Base-by-base conservation (phyloP, 2,797 vertebrate species). In the Arnoldichthys spilopterus region DNA sequence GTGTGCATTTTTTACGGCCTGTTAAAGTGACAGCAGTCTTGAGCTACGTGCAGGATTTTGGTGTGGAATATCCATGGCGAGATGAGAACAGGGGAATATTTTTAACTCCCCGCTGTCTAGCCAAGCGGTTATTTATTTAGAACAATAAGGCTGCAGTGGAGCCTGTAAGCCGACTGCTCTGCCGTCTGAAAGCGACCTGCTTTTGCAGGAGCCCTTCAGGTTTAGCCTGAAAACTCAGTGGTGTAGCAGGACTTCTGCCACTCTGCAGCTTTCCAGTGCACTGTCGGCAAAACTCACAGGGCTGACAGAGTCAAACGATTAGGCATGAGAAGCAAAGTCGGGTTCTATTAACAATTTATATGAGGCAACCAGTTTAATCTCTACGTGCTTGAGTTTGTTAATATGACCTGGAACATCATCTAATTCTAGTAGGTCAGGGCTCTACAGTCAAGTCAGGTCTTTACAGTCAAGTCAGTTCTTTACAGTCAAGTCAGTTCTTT, bases 91-190 rank as follows among this genome's bases (percentile, higher is more conserved):
- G 66, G 66, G 61, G 37, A 69, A 45, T 69, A 28, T 22, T 78
- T 85, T 81, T 86, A 77, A 81, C 53, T 64, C 4, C 28, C 18
- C 76, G 34, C 18, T 24, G 61, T 77, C 43, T 81, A 56, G 73
- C 66, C 72, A 66, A 77, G 61, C 71, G 51, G 40, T 81, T 84
- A 85, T 89, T 83, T 86, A 87, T 89, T 86, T 77, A 85, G 24
- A 76, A 77, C 62, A 75, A 72, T 51, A 72, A 59, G 43, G 18
- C 58, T 66, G 71, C 43, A 82, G 82, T 74, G 56, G 74, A 80
- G 68, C 59, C 72, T 79, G 83, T 34, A 77, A 75, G 66, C 77
- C 43, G 45, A 58, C 64, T 77, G 45, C 56, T 71, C 62, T 53
- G n/a, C 68, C 47, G 34, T 40, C 26, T 34, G 43, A 61, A 22